Conservation (phyloP, 1,140 invertebrate genomes). For the Scylla paramamosain region DNA sequence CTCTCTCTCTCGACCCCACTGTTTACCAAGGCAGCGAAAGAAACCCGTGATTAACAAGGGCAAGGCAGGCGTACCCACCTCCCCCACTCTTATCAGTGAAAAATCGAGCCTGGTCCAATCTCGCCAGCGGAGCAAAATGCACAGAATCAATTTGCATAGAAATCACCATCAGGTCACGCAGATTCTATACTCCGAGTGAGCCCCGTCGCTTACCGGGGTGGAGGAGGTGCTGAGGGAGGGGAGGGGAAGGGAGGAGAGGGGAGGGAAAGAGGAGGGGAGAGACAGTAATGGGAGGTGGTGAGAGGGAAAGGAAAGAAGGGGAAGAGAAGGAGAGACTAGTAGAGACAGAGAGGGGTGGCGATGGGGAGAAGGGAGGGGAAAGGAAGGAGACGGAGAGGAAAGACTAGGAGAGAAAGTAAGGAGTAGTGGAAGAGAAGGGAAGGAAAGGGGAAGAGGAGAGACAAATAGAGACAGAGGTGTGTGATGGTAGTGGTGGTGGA, state of each 20-base stretch:
- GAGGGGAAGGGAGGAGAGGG: not conserved
- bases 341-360: not conserved
- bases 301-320: not conserved
- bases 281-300: not conserved
- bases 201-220: not conserved
- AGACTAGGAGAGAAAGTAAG: not conserved
- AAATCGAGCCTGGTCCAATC: constrained; percentile 50
- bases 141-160: constrained; percentile 53
- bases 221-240: not conserved
- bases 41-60: constrained; percentile 4
- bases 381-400: constrained; percentile 31
- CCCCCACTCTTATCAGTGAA: constrained; percentile 24
- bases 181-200: constrained; percentile 40
- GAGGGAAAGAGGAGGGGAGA: not conserved
- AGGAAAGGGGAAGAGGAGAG: not conserved
- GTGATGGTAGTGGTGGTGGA: not conserved
- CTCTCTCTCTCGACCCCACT: not conserved
- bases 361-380: not conserved
- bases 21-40: not conserved
- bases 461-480: not conserved
- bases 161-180: constrained; percentile 50
- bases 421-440: not conserved
- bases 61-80: not conserved
- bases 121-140: constrained; percentile 25
- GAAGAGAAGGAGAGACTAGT: not conserved